Percentiles rank a stretch among this genome's conserved stretches.
Conservation (phyloP, 2,888 invertebrate species). For the Tholera decimalis region DNA sequence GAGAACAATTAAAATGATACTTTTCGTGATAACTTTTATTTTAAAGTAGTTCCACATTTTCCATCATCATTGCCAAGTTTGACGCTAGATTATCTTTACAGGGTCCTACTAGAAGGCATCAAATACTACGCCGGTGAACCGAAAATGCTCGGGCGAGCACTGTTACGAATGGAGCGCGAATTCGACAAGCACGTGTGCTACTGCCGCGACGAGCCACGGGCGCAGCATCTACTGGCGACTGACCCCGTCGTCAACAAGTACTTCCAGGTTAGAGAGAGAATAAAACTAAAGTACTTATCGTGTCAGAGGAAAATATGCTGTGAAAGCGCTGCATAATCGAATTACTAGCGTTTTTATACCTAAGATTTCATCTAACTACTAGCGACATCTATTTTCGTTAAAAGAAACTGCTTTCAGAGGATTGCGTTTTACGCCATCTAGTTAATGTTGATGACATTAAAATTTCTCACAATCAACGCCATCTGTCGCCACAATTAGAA, state of each 20-base stretch:
- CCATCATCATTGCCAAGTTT: background rate
- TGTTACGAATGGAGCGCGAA: slow-evolving; percentile 97
- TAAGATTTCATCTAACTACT: background rate
- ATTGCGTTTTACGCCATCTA: slow-evolving; percentile 40
- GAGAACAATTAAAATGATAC: too few relatives aligned
- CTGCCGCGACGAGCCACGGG: slow-evolving; percentile 96
- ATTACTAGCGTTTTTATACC: too few relatives aligned
- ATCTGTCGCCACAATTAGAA: slow-evolving; percentile 25
- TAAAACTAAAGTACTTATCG: too few relatives aligned
- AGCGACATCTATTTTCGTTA: slow-evolving; percentile 47
- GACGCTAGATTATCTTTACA: slow-evolving; percentile 75
- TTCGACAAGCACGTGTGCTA: slow-evolving; percentile 98
- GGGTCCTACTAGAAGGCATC: slow-evolving; percentile 97
- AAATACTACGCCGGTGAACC: slow-evolving; percentile 98
- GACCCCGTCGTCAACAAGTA: slow-evolving; percentile 94
- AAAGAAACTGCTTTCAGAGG: background rate
- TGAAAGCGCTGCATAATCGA: background rate
- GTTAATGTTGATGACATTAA: background rate
- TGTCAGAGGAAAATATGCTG: too few relatives aligned
- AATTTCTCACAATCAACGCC: slow-evolving; percentile 11
- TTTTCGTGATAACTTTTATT: too few relatives aligned
- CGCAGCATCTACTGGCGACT: slow-evolving; percentile 94
- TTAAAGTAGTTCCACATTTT: too few relatives aligned
- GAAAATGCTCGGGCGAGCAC: slow-evolving; percentile 96
- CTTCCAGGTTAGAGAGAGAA: slow-evolving; percentile 93